Evolutionary conservation across 2,888 invertebrate genomes (phyloP), one percentile per base, ranked within the genome.

Genomic region (Sinhomidia bicolor): DNA sequence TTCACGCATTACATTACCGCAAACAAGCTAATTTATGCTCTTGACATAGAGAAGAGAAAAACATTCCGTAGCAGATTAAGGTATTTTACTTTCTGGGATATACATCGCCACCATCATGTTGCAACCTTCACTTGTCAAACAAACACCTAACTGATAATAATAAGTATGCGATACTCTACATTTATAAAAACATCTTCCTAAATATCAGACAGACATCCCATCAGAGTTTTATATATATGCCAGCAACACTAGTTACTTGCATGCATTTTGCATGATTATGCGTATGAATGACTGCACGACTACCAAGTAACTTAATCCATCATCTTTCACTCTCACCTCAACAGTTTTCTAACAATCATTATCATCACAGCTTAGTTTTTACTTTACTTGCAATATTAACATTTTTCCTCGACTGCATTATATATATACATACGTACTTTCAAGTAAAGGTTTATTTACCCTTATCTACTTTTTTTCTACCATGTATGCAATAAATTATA

Each of bases 61-160:
- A 23, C 44, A 23, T 20, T 71, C 44, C 20, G 20, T n/a, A n/a
- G n/a, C 32, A 65, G 2, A 71, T 41, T 71, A 14, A 68, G 36
- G 17, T 68, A 5, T 68, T 71, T 41, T 10, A 81, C 41, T 82
- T 68, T 82, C 68, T 82, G 80, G 80, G 80, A 80, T 80, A 80
- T 80, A 80, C 80, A 80, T 79, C 17, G 36, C 36, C 7, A 26
- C 20, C 62, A 20, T n/a, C n/a, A n/a, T n/a, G n/a, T 3, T 20
- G 23, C 20, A 44, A 23, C 44, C 41, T 44, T 71, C 71, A 44
- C 26, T 23, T 71, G 71, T 44, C 71, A 44, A 71, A 20, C 71
- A 23, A 1, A 65, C 32, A 5, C 5, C n/a, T n/a, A n/a, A n/a
- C n/a, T n/a, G n/a, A 29, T 10, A 7, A 60, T 3, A 20, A 17